Evolutionary conservation across 2,888 invertebrate species (phyloP), one percentile per base, ranked within the genome.

Genomic region (Lithophane ornitopus): DNA sequence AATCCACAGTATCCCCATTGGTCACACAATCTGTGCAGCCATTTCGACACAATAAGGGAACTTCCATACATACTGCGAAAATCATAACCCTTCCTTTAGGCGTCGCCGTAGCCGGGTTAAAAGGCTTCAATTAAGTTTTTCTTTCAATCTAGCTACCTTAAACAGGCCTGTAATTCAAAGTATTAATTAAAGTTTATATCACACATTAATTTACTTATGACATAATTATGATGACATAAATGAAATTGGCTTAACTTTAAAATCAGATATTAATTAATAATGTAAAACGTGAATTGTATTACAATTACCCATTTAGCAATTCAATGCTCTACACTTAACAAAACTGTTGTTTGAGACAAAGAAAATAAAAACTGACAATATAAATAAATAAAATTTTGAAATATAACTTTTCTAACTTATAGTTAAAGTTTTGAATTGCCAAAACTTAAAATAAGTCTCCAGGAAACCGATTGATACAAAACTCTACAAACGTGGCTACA

Each of bases 361-460:
- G 85, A 91, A 91, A 90, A 90, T 91, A 91, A 92, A 91, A 88
- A 92, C 89, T 89, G 92, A 91, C 90, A 87, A 91, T 92, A 93
- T 90, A 92, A 95, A 96, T 95, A 95, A 96, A 96, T 96, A 95
- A 83, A 88, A 88, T 89, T 92, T 93, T 91, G 92, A 93, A 94
- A 94, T 92, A 94, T 91, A 79, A 95, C 94, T 93, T 93, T 94
- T 95, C 94, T 95, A 96, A 96, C 96, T 96, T 96, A 96, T 96
- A 96, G 95, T 96, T 95, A 96, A 95, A 96, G 96, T 96, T 96
- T 96, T 96, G 96, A 94, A 94, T 93, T 85, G 93, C 92, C 96
- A 96, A 96, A 96, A 96, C 96, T 94, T 95, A 96, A 95, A 96
- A 96, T 96, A 96, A 96, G 96, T 95, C 91, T 90, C 91, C 93